Evolutionary conservation across 2,888 invertebrate genomes (phyloP).

Genomic region (Papilio elwesi): DNA sequence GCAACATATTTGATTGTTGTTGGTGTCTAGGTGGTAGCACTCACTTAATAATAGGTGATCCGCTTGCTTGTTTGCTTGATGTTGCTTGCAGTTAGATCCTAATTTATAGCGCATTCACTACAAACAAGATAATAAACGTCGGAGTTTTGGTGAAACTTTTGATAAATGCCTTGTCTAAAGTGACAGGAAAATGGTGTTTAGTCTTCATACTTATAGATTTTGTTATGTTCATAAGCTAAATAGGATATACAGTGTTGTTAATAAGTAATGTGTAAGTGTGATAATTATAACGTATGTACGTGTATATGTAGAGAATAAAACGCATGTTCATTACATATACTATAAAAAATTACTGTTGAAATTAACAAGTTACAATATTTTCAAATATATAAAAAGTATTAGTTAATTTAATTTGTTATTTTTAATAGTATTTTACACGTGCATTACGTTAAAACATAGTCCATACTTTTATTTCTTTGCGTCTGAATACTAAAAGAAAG

Average conservation of each 20-base stretch:
- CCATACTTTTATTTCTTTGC: no score
- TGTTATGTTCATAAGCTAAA: not conserved
- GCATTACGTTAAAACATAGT: no score
- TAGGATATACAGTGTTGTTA: not conserved
- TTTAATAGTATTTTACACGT: no score
- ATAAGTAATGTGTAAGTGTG: no score
- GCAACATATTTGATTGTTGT: no score
- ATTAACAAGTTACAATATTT: not conserved
- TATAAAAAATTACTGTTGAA: not conserved
- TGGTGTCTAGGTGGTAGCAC: no score
- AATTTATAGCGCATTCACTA: constrained; percentile 12
- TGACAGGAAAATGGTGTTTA: constrained; percentile 16
- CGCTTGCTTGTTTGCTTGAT: no score
- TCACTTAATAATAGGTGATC: no score
- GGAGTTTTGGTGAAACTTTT: constrained; percentile 20
- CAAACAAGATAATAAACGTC: constrained; percentile 14
- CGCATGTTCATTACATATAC: no score
- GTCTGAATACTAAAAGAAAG: no score
- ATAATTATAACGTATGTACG: not conserved
- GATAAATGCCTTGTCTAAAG: constrained; percentile 15
- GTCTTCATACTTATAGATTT: not conserved
- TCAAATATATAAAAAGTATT: no score
- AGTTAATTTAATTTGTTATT: no score
- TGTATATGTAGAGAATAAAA: not conserved
- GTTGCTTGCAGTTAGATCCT: constrained; percentile 5